Evolutionary conservation across 1,140 invertebrate genomes (phyloP).

Genomic region (Prorops nasuta): DNA sequence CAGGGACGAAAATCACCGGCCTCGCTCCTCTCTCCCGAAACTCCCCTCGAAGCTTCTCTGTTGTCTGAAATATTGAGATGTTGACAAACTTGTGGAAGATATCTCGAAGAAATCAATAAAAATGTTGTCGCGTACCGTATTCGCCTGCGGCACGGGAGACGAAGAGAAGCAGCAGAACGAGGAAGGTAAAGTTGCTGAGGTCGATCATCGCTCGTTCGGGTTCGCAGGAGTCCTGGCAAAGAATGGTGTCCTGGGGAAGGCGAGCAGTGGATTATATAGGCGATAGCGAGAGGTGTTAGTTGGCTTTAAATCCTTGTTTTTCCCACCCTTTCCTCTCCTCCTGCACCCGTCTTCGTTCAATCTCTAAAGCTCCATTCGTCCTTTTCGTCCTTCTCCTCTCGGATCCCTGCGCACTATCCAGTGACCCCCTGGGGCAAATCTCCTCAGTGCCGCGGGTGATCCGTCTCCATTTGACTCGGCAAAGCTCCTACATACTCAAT

Average conservation of each 20-base stretch:
- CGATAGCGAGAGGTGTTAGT: neutral
- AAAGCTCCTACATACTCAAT: conserved; percentile 44
- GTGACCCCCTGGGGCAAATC: neutral
- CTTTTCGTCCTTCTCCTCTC: neutral
- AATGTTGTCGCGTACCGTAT: conserved; percentile 34
- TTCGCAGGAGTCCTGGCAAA: neutral
- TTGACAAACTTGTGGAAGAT: no score
- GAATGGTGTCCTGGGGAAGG: neutral
- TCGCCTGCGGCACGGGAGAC: conserved; percentile 24
- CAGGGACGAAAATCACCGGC: conserved; percentile 31
- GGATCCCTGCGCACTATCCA: no score
- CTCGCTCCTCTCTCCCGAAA: conserved; percentile 8
- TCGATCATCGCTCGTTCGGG: conserved; percentile 16
- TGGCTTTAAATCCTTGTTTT: neutral
- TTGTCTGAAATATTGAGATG: no score
- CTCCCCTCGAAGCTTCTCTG: neutral
- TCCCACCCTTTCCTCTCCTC: neutral
- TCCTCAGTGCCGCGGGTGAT: conserved; percentile 23
- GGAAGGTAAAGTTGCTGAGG: neutral
- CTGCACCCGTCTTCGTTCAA: no score
- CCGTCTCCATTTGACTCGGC: conserved; percentile 48
- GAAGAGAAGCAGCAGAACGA: conserved; percentile 22
- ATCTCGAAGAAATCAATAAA: conserved; percentile 4
- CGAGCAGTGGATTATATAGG: conserved; percentile 28
- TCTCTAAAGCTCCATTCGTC: neutral